Base-by-base conservation (phyloP, 2,888 invertebrate genomes). In the Lepidochrysops patricia region DNA sequence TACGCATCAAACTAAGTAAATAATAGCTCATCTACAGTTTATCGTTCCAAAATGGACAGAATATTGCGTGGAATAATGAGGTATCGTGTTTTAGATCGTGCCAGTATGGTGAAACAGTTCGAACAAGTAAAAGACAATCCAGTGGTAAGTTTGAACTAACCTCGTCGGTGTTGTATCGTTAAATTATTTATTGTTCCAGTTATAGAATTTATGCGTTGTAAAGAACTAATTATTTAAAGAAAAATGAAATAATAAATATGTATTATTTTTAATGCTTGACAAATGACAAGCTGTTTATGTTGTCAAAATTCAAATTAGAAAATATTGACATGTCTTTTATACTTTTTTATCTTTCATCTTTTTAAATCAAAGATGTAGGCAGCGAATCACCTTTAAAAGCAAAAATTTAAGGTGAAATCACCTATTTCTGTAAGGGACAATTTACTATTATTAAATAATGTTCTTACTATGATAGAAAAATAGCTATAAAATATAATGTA, bases 61-160 rank as follows among this genome's bases (percentile, higher is more conserved):
- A 95, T 98, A 77, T 85, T 98, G 68, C 92, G 94, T 76, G 98
- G 98, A 58, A 95, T 98, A 60, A 96, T 98, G 93, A 92, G 94
- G 73, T 98, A 97, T 81, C 92, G 97, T 63, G 91, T 93, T 64
- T 92, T 94, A 61, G 94, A 95, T 67, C 91, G 95, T 66, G 93
- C 94, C 63, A 93, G 92, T 73, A 97, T 97, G 97, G 96, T 98
- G 32, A 93, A 96, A 85, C 97, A 98, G 84, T 98, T 98, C 85
- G 91, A 95, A 81, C 91, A 94, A 91, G 96, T 98, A 68, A 92
- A 93, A 79, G 94, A 98, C 88, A 93, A 97, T 89, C 98, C 98
- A 23, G 92, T 92, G 90, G 96, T 96, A 90, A 90, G 92, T 84
- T n/a, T 34, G 34, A 67, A 69, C 67, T 67, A 62, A 64, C 64